Base-by-base conservation (phyloP, 2,888 invertebrate genomes). In the Embidobia sp. region DNA sequence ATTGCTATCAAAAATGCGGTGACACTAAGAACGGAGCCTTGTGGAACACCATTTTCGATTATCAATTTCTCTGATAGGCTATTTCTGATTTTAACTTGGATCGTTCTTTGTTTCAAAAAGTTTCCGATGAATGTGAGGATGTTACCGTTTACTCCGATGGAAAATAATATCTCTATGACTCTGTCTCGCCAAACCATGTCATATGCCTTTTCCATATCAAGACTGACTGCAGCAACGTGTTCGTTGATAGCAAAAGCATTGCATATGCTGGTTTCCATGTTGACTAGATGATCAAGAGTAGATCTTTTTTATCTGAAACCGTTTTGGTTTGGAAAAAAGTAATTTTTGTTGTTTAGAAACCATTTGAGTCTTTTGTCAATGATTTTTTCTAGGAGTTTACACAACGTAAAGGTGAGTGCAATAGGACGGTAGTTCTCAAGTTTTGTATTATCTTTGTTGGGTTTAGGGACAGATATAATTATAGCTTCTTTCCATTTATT, bases 181-280 rank as follows among this genome's bases (percentile, higher is more conserved):
- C 48, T 22, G n/a, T 57, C 29, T 16, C 53, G 48, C 59, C 55
- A 69, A 1, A 73, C 55, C 57, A 70, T 76, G 26, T 78, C 79
- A 51, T 73, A 80, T 0, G 80, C 77, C 22, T 79, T 79, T 40
- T 74, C 78, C 6, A 76, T 49, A 29, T 80, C 77, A 7, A 80
- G 31, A 7, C 51, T 51, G 0, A 79, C 75, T 6, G 44, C 66
- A 3, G 78, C 16, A 1, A 77, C 35, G 13, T 79, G 76, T 40
- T 69, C 33, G 8, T 80, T 63, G 2, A 61, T 44, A 5, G 31
- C 31, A 3, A 77, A 49, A 4, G 74, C 67, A 1, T 72, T 31
- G 4, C 67, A 35, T 11, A 35, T 35, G 1, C 6, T 13, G 3
- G 11, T 2, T 44, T 80, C 74, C 0, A 80, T 26, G 5, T 8